Evolutionary conservation across 1,140 invertebrate species (phyloP), one percentile per base, ranked within the genome.

Genomic region (Dendroctonus valens): DNA sequence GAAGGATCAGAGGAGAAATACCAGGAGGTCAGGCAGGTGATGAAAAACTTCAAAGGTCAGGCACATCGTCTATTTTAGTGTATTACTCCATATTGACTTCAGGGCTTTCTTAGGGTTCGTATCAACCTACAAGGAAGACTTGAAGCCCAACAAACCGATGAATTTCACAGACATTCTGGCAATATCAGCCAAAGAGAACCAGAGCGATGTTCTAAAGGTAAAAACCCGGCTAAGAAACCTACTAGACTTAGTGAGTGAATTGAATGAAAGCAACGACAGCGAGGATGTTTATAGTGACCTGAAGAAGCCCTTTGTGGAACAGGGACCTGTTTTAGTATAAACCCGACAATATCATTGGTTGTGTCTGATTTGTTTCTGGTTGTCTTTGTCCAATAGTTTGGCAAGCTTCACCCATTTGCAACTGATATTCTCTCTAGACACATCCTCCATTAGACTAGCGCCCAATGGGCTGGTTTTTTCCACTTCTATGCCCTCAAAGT

Each of bases 91-190:
- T 11, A 46, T 46, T 11, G 9, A 14, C 9, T 2, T 1, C 4
- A 46, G 12, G 44, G 12, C 44, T 38, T 63, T 79, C 76, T 62
- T 65, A 73, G 78, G 77, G 52, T 69, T 80, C 15, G 71, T 86
- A 8, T 57, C 79, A 8, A 76, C 82, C 63, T 83, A 88, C 71
- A 84, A 88, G 0, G 82, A 88, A 68, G 83, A 87, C 69, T 80
- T 92, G 7, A 80, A 83, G 60, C 91, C 93, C 0, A 78, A 84
- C 51, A 84, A 79, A 63, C 66, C 86, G 0, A 76, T 95, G 0
- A 82, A 84, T 54, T 95, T 96, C 80, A 83, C 91, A 65, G 80
- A 86, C 69, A 83, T 92, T 42, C 72, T 91, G 12, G 79, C 84
- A 12, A 86, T 89, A 72, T 87, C 86, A 14, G 86, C 87, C 26